Evolutionary conservation across 2,113 vertebrate genomes (phyloP), one percentile per base, ranked within the genome.

Genomic region (Gnathonemus echidnorhynchus): DNA sequence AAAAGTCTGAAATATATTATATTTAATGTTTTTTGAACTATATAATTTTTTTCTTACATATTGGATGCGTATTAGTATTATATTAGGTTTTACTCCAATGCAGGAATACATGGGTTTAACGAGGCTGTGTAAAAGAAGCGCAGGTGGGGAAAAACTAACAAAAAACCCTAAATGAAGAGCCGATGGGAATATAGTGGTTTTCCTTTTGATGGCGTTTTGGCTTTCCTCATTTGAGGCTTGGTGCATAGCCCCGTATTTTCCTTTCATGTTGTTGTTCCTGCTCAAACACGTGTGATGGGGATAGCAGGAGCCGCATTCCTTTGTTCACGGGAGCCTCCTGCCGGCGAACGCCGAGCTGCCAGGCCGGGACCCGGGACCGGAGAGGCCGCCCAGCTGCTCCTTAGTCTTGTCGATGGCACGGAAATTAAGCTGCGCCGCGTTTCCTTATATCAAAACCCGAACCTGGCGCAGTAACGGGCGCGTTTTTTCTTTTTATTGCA

Each of bases 201-300:
- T 66, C 3, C 58, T 27, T n/a, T 9, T 27, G 58, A 27, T 66
- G 9, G 58, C n/a, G 9, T 66, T 66, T 10, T n/a, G 58, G 62
- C 62, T 70, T 66, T 31, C 27, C n/a, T 70, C 62, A 9, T 70
- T 13, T 27, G n/a, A 70, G n/a, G 62, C 62, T 70, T 13, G 62
- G 62, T 35, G 31, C 31, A 42, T 42, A n/a, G 27, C 4, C 19
- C 45, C 83, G 35, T 58, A 53, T 70, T 58, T 90, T 56, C 89
- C 89, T 90, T 89, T 84, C 62, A 90, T 92, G 77, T 83, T 84
- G 85, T 89, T 91, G 91, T 91, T 86, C 90, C 70, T 89, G 91
- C 89, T 90, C 91, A 90, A 90, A 90, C 92, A 94, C 93, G 93
- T 93, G 93, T 91, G 84, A 92, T 89, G 90, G 89, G 90, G 27